Conservation (phyloP, 2,888 invertebrate species). For the Troides oblongomaculatus region DNA sequence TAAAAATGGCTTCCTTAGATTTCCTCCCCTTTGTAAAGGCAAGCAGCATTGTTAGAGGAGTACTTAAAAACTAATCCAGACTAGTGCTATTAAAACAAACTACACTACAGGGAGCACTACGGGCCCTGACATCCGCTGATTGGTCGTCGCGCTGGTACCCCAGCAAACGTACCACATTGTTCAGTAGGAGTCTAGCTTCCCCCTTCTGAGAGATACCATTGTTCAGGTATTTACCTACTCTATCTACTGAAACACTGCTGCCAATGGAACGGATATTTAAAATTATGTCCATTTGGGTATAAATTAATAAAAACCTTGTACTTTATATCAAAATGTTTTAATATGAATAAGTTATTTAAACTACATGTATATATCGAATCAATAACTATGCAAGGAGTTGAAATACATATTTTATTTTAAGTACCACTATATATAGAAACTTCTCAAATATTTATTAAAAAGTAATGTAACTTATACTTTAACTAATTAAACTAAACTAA, state of each 20-base stretch:
- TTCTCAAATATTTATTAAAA: too few relatives aligned
- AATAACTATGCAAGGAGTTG: too few relatives aligned
- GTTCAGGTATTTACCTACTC: constrained; percentile 38
- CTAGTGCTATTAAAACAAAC: constrained; percentile 75
- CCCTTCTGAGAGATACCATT: constrained; percentile 39
- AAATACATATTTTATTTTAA: too few relatives aligned
- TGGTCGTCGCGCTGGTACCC: constrained; percentile 55
- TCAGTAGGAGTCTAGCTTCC: constrained; percentile 27
- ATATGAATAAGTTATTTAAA: too few relatives aligned
- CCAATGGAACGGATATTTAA: constrained; percentile 16
- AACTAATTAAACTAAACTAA: neutral
- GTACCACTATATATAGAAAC: too few relatives aligned
- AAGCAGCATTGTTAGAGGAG: constrained; percentile 62
- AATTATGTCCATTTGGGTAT: too few relatives aligned
- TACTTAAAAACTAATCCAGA: constrained; percentile 75
- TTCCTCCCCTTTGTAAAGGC: constrained; percentile 44
- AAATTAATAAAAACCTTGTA: too few relatives aligned
- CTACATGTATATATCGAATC: too few relatives aligned
- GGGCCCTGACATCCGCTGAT: constrained; percentile 57
- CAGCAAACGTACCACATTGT: constrained; percentile 38
- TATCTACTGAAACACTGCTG: constrained; percentile 22
- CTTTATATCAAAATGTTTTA: too few relatives aligned
- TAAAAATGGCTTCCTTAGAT: constrained; percentile 54
- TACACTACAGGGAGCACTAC: constrained; percentile 44
- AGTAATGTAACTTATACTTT: too few relatives aligned